Evolutionary conservation across 1,140 invertebrate species (phyloP).

Genomic region (Neodiprion pinetum): DNA sequence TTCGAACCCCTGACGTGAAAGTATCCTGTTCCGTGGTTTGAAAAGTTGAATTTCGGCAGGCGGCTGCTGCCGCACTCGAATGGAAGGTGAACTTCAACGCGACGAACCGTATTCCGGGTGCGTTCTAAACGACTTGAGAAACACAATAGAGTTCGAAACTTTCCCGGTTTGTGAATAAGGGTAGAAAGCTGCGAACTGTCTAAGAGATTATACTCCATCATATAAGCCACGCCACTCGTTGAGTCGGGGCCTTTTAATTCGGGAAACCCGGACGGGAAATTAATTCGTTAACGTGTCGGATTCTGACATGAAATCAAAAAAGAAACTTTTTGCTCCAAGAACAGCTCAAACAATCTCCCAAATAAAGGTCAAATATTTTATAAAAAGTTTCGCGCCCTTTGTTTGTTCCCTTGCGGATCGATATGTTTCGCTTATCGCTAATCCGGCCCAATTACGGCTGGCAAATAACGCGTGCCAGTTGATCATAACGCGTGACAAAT

Average conservation of each 20-base stretch:
- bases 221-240: neutral
- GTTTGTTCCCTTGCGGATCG: too few species aligned
- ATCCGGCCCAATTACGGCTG: neutral
- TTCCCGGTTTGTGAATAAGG: neutral
- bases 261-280: too few species aligned
- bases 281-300: too few species aligned
- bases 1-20: too few species aligned
- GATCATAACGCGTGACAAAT: constrained; percentile 37
- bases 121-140: constrained; percentile 3
- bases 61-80: neutral
- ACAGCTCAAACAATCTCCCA: too few species aligned
- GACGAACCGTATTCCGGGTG: neutral
- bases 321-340: too few species aligned
- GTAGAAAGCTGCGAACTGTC: neutral
- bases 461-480: neutral
- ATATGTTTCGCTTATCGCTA: neutral
- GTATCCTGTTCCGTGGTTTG: too few species aligned
- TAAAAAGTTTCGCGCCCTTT: too few species aligned
- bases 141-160: neutral
- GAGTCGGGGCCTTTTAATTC: too few species aligned
- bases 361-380: too few species aligned
- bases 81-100: neutral
- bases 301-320: too few species aligned
- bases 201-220: neutral
- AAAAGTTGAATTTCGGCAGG: too few species aligned